Conservation (phyloP, 2,797 vertebrate genomes). For the Galaxias olidus region DNA sequence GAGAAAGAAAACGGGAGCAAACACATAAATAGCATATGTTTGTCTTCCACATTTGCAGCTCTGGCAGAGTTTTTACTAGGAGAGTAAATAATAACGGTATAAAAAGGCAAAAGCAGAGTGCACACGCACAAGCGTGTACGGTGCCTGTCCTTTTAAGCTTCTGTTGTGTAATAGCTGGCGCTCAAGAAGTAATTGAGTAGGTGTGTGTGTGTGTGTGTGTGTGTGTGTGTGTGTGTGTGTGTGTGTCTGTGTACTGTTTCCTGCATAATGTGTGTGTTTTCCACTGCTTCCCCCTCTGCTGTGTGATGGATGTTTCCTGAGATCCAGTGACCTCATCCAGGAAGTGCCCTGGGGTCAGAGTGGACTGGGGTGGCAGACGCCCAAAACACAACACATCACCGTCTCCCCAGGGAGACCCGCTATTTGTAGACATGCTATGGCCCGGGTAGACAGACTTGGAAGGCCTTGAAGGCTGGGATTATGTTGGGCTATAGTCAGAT, state of each 20-base stretch:
- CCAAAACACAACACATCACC: conserved; percentile 45
- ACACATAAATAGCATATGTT: too few species aligned
- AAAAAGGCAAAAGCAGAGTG: background rate
- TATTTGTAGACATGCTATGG: conserved; percentile 33
- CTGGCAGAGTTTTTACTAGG: too few species aligned
- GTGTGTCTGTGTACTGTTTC: conserved; percentile 50
- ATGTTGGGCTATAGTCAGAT: background rate
- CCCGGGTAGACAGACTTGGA: conserved; percentile 29
- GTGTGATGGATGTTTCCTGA: conserved; percentile 73
- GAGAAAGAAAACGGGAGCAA: too few species aligned
- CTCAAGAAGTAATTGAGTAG: conserved; percentile 18
- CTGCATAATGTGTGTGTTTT: conserved; percentile 51
- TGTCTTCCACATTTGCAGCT: too few species aligned
- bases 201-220: conserved; percentile 21
- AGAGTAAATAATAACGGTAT: background rate
- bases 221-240: conserved; percentile 18
- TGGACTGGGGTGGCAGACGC: conserved; percentile 52
- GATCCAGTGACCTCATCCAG: conserved; percentile 71
- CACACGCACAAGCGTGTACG: conserved; percentile 13
- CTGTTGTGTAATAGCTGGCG: conserved; percentile 1
- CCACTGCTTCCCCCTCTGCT: conserved; percentile 45
- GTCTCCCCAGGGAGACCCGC: conserved; percentile 17
- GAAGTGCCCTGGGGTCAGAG: conserved; percentile 66
- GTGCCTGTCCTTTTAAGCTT: conserved; percentile 27
- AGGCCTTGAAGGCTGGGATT: conserved; percentile 18